Evolutionary conservation across 2,113 vertebrate species (phyloP).

Genomic region (Acanthisitta chloris): DNA sequence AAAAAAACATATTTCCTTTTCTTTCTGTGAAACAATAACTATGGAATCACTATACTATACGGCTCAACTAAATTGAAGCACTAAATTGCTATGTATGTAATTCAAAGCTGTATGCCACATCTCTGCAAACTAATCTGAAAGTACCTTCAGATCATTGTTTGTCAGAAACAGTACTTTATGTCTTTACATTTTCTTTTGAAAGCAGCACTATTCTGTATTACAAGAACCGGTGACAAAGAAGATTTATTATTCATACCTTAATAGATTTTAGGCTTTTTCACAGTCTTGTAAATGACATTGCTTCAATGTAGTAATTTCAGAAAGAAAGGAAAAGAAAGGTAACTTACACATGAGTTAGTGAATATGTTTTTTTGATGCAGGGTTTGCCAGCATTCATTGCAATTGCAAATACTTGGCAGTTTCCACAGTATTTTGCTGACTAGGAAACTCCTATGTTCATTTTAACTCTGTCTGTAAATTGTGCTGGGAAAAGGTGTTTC

Average conservation of each 20-base stretch:
- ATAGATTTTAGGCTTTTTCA: not conserved
- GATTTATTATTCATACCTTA: not conserved
- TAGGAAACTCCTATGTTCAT: not conserved
- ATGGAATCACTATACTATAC: not conserved
- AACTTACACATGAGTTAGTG: not conserved
- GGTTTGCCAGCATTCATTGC: not conserved
- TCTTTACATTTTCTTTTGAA: not conserved
- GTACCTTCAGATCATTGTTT: not conserved
- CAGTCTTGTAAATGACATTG: not conserved
- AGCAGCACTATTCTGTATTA: not conserved
- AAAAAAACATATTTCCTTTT: not conserved
- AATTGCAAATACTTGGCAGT: not conserved
- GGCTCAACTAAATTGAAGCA: not conserved
- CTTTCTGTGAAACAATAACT: not conserved
- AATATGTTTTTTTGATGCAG: not conserved
- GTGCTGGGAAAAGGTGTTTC: not conserved
- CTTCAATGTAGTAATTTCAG: not conserved
- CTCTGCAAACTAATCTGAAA: conserved; percentile 1
- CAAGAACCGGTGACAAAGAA: not conserved
- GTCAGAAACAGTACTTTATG: not conserved
- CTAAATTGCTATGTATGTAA: not conserved
- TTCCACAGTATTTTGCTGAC: not conserved
- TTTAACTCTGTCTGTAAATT: not conserved
- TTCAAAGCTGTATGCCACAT: not conserved
- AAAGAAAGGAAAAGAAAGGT: not conserved